phyloP scores from a whole-genome alignment of 1,140 invertebrate species.

The Drosophila albomicans region DNA sequence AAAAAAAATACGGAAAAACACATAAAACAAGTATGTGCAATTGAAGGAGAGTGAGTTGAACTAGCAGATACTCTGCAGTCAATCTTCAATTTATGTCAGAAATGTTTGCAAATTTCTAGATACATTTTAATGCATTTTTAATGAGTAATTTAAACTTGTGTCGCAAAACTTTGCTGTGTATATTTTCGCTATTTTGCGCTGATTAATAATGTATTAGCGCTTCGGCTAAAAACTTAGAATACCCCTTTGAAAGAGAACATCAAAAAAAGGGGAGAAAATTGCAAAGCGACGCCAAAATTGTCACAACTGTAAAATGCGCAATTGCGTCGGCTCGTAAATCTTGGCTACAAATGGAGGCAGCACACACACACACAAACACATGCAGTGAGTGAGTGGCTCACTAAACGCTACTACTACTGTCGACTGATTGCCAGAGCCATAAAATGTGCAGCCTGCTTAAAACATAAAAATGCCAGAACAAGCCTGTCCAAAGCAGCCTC shows the following conservation, averaged over 20 bases:
- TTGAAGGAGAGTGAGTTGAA: background rate
- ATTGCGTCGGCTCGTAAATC: slow-evolving; percentile 80
- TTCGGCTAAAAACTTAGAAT: background rate
- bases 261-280: slow-evolving; percentile 49
- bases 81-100: no score
- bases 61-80: background rate
- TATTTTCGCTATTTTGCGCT: background rate
- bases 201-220: background rate
- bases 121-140: no score
- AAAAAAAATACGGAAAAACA: slow-evolving; percentile 9
- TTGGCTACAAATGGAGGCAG: slow-evolving; percentile 62
- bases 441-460: slow-evolving; percentile 82
- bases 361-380: slow-evolving; percentile 12
- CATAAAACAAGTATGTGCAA: slow-evolving; percentile 26
- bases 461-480: slow-evolving; percentile 74
- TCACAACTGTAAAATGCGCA: slow-evolving; percentile 82
- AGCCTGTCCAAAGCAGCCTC: slow-evolving; percentile 54
- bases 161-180: no score
- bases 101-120: no score
- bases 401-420: slow-evolving; percentile 65
- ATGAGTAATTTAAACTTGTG: no score
- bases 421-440: slow-evolving; percentile 59
- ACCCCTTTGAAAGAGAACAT: background rate
- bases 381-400: slow-evolving; percentile 63
- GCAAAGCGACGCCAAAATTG: slow-evolving; percentile 77